Percentiles rank a stretch among this genome's conserved stretches.
Evolutionary conservation across 1,140 invertebrate genomes (phyloP).

Genomic region (Anthonomus grandis): DNA sequence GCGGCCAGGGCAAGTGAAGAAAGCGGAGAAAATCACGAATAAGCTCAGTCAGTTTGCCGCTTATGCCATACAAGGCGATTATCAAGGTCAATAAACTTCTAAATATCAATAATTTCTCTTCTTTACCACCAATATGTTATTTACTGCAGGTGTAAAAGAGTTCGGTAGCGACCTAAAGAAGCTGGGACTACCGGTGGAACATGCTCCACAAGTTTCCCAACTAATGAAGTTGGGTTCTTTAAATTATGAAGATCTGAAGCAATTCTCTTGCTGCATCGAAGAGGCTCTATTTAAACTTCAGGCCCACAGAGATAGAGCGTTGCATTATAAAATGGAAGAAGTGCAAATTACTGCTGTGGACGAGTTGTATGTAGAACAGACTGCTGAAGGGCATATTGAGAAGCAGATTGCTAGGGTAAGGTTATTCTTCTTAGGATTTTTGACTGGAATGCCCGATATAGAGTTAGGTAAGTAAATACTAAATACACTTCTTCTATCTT

Average conservation of each 20-base stretch:
- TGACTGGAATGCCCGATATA: conserved; percentile 89
- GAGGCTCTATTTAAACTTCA: conserved; percentile 82
- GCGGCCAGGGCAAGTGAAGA: conserved; percentile 91
- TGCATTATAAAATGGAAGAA: conserved; percentile 97
- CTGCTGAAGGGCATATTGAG: conserved; percentile 73
- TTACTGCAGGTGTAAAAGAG: conserved; percentile 63
- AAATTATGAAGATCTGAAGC: conserved; percentile 84
- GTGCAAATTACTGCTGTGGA: conserved; percentile 95
- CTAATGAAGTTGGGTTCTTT: conserved; percentile 93
- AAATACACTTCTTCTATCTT: too few species aligned
- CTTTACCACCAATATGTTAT: too few species aligned
- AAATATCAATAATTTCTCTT: not conserved
- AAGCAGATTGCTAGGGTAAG: conserved; percentile 93
- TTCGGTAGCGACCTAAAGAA: conserved; percentile 90
- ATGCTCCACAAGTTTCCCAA: conserved; percentile 94
- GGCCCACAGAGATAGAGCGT: conserved; percentile 81
- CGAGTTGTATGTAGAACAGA: conserved; percentile 93
- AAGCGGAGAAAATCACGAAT: conserved; percentile 85
- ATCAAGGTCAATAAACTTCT: conserved; percentile 63
- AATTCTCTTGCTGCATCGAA: conserved; percentile 86
- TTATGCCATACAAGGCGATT: conserved; percentile 90
- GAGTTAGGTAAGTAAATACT: conserved; percentile 61
- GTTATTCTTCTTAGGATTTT: conserved; percentile 93
- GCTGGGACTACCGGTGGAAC: conserved; percentile 93
- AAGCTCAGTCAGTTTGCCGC: conserved; percentile 92